phyloP scores from a whole-genome alignment of 2,888 invertebrate genomes.

The Crioceris asparagi region DNA sequence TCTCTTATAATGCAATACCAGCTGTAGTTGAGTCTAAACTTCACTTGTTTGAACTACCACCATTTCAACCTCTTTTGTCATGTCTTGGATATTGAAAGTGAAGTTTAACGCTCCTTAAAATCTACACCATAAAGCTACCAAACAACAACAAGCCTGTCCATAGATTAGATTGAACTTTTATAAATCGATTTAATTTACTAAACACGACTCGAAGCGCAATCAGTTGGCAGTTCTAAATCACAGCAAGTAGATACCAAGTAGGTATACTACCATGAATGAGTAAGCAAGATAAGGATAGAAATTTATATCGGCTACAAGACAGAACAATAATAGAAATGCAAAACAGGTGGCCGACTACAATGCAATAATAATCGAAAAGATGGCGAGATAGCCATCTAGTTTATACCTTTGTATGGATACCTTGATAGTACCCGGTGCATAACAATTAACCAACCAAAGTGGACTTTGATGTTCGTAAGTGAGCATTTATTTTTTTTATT shows the following conservation, averaged over 20 bases:
- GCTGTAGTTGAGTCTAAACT: no score
- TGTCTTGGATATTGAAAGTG: no score
- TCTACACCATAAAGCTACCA: no score
- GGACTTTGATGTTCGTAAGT: constrained; percentile 10
- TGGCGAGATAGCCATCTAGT: no score
- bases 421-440: constrained; percentile 15
- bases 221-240: not conserved
- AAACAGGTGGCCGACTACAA: constrained; percentile 22
- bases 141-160: no score
- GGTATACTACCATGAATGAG: no score
- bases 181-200: not conserved
- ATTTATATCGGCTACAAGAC: constrained; percentile 15
- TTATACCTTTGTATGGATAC: constrained; percentile 15
- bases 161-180: not conserved
- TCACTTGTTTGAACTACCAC: no score
- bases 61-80: no score
- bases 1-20: no score
- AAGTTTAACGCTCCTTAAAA: no score
- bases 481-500: no score
- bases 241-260: no score
- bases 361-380: constrained; percentile 21
- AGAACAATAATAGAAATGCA: constrained; percentile 19
- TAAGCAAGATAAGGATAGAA: not conserved
- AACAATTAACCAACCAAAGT: constrained; percentile 16
- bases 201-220: constrained; percentile 2